These are phyloP conservation scores for Caenorhabditis brenneri DNA, from an alignment of 1,140 invertebrate genomes.

Conservation along the genomic window DNA sequence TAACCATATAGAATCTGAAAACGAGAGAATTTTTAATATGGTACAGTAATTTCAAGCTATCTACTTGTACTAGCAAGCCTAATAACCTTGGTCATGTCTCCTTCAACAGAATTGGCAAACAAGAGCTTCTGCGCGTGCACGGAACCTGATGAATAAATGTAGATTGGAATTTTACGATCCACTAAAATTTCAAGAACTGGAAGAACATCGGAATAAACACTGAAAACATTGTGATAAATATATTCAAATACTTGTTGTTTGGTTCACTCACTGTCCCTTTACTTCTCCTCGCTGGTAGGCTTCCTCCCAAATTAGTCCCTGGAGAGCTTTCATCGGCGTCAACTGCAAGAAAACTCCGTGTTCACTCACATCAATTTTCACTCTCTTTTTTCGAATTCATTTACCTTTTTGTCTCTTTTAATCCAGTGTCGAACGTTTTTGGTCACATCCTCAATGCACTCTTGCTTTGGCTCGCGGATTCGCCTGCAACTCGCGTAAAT, in stretches of 20 bases:
- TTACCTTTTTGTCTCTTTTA: conserved; percentile 61
- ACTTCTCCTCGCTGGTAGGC: conserved; percentile 81
- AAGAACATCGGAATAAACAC: conserved; percentile 85
- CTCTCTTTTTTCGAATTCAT: no score
- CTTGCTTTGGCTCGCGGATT: conserved; percentile 3
- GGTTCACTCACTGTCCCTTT: conserved; percentile 85
- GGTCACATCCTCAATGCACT: conserved; percentile 49
- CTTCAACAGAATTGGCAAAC: conserved; percentile 80
- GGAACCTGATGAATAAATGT: conserved; percentile 89
- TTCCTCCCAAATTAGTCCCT: conserved; percentile 85
- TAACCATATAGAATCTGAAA: conserved; percentile 79
- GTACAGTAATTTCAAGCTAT: no score
- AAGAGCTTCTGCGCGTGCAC: conserved; percentile 87
- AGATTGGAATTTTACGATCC: conserved; percentile 77
- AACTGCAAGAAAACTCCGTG: conserved; percentile 47
- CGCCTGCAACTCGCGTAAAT: background rate
- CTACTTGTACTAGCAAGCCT: no score
- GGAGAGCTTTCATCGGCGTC: conserved; percentile 82
- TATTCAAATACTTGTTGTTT: conserved; percentile 9
- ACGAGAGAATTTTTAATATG: no score
- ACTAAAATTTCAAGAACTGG: conserved; percentile 79
- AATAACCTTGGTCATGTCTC: conserved; percentile 80
- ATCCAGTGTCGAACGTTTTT: conserved; percentile 63
- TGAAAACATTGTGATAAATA: conserved; percentile 72
- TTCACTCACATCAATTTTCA: background rate